phyloP scores from a whole-genome alignment of 2,797 vertebrate species.

The Eurystomus glaucurus region DNA sequence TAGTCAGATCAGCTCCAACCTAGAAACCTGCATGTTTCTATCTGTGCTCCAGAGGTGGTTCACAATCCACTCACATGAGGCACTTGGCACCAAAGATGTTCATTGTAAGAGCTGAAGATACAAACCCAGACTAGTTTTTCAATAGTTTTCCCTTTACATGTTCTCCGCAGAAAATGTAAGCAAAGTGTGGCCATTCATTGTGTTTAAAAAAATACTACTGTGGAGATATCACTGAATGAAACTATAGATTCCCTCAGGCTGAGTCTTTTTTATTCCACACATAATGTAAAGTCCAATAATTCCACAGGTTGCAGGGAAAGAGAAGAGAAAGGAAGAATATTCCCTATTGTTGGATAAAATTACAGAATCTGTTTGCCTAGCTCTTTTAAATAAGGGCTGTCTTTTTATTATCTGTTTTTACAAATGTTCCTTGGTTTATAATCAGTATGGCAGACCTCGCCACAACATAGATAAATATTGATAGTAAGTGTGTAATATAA shows the following conservation, averaged over 20 bases:
- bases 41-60: conserved; percentile 64
- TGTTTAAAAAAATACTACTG: neutral
- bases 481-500: neutral
- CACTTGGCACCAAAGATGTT: conserved; percentile 9
- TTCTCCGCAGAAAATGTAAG: conserved; percentile 5
- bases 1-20: conserved; percentile 67
- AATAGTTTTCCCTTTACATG: neutral
- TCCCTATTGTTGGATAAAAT: neutral
- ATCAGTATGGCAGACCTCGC: neutral
- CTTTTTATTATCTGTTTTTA: conserved; percentile 5
- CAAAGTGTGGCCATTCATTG: neutral
- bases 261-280: conserved; percentile 11
- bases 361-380: neutral
- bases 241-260: neutral
- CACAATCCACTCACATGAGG: neutral
- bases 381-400: neutral
- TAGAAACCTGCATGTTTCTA: conserved; percentile 59
- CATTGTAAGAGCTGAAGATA: conserved; percentile 14
- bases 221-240: neutral
- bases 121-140: conserved; percentile 26
- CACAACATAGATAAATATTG: neutral
- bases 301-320: conserved; percentile 26
- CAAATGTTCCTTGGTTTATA: neutral
- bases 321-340: neutral
- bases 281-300: conserved; percentile 5